A percentile compares a stretch with the other conserved stretches of the same genome.
Evolutionary conservation across 2,113 vertebrate genomes (phyloP).

Genomic region (Microcebus murinus): DNA sequence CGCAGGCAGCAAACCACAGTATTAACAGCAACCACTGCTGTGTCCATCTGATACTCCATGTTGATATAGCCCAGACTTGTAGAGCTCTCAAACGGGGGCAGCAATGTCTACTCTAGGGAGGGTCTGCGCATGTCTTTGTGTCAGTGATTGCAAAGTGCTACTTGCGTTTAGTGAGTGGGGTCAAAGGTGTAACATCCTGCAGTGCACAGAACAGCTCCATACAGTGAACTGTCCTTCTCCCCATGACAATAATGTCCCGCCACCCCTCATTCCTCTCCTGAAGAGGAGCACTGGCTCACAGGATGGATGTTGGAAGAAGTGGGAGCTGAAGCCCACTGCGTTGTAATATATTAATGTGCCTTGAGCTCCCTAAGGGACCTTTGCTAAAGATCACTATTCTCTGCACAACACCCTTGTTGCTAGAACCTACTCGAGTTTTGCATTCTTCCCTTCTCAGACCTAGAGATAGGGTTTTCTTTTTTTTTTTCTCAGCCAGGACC

Average conservation of each 20-base stretch:
- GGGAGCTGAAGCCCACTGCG: background rate
- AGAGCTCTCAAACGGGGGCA: background rate
- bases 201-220: background rate
- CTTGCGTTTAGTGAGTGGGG: background rate
- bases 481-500: background rate
- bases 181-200: background rate
- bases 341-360: background rate
- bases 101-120: background rate
- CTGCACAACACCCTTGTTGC: background rate
- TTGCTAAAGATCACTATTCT: background rate
- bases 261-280: background rate
- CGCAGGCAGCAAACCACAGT: background rate
- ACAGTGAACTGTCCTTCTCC: background rate
- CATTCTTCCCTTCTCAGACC: background rate
- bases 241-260: background rate
- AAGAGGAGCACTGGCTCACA: background rate
- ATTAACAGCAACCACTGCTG: background rate
- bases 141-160: background rate
- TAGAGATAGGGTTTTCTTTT: background rate
- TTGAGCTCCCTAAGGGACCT: background rate
- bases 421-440: rapidly evolving
- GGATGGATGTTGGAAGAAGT: background rate
- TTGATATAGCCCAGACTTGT: background rate
- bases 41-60: background rate
- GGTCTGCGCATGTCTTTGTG: background rate